Evolutionary conservation across 1,140 invertebrate genomes (phyloP).

Genomic region (Belonocnema kinseyi): DNA sequence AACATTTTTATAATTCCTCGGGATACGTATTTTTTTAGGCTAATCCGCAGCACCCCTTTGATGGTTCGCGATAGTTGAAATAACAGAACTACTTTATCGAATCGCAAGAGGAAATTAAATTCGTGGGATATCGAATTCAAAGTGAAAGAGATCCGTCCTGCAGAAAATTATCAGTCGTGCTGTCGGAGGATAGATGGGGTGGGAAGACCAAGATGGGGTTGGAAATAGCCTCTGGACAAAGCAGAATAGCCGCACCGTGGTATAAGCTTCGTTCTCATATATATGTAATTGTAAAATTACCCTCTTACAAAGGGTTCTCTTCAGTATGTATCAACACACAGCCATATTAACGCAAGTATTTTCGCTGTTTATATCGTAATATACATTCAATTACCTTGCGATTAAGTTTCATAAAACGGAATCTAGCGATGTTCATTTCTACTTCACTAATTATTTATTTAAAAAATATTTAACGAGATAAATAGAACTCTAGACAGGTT

Average conservation of each 20-base stretch:
- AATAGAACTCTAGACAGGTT: neutral
- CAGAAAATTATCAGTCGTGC: conserved; percentile 53
- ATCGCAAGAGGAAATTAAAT: conserved; percentile 35
- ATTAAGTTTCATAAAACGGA: conserved; percentile 16
- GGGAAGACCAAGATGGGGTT: conserved; percentile 45
- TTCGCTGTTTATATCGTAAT: conserved; percentile 41
- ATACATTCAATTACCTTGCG: conserved; percentile 39
- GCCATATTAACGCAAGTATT: conserved; percentile 48
- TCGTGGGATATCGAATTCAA: conserved; percentile 39
- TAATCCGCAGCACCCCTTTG: neutral
- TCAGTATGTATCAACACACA: conserved; percentile 39
- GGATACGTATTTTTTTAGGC: neutral
- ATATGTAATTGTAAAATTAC: conserved; percentile 43
- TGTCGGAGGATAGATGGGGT: conserved; percentile 32
- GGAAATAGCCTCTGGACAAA: conserved; percentile 51
- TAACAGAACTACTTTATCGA: conserved; percentile 20
- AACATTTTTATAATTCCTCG: neutral
- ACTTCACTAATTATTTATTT: neutral
- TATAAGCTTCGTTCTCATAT: conserved; percentile 51
- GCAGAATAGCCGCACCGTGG: conserved; percentile 48
- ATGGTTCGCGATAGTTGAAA: neutral
- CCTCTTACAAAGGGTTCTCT: conserved; percentile 39
- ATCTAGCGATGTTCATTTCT: conserved; percentile 8
- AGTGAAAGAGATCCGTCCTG: conserved; percentile 46
- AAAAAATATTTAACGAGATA: conserved; percentile 19